phyloP scores from a whole-genome alignment of 2,797 vertebrate genomes.

The Cygnus olor region DNA sequence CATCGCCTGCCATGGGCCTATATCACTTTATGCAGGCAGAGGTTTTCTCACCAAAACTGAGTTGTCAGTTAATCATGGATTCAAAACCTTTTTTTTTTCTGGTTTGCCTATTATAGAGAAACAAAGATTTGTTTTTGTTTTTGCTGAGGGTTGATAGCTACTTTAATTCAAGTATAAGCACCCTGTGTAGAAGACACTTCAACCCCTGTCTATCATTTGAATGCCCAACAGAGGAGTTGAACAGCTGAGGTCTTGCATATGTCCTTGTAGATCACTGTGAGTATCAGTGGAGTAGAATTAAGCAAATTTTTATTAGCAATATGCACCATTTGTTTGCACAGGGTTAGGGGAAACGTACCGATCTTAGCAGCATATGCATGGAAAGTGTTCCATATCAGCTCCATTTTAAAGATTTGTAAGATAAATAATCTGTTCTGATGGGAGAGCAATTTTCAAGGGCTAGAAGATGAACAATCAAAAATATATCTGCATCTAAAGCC shows the following conservation, averaged over 20 bases:
- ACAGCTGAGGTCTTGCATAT: not conserved
- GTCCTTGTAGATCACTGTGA: not conserved
- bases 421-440: not conserved
- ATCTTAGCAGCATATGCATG: not conserved
- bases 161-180: rapidly evolving
- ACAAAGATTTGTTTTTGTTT: not conserved
- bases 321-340: not conserved
- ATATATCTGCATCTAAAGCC: not conserved
- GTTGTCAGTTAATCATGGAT: not conserved
- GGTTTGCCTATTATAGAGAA: not conserved
- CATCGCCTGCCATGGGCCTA: not conserved
- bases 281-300: not conserved
- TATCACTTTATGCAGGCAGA: not conserved
- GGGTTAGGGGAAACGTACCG: not conserved
- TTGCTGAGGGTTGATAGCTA: not conserved
- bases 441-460: not conserved
- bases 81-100: not conserved
- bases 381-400: not conserved
- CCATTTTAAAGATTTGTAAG: not conserved
- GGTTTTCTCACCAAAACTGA: not conserved
- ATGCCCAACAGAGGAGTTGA: not conserved
- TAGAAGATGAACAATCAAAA: not conserved
- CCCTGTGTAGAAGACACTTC: not conserved
- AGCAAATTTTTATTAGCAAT: not conserved
- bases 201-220: not conserved